Evolutionary conservation across 2,113 vertebrate genomes (phyloP), one percentile per base, ranked within the genome.

Genomic region (Cavia porcellus): DNA sequence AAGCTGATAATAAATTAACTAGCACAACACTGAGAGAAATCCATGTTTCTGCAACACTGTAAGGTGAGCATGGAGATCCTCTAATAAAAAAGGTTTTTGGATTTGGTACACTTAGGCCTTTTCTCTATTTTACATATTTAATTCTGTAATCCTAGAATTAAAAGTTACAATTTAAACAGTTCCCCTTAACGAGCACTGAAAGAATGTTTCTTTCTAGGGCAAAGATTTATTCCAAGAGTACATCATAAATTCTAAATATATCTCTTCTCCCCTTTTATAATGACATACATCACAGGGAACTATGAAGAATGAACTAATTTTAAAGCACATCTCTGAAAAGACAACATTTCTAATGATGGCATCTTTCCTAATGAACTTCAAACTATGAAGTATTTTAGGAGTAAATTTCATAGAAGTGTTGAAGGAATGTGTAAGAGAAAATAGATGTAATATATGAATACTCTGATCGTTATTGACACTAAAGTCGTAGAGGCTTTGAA

Each of bases 261-360:
- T 8, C 19, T 38, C 45, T 61, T 91, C 32, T 38, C n/a, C n/a
- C n/a, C 22, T 90, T 62, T 38, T 85, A 6, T 10, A 45, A 59
- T 90, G 47, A 72, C 7, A 80, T 55, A 64, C 50, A 7, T 9
- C 35, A 89, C 24, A 80, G 45, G 5, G 42, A 91, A 86, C 64
- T 87, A 86, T 32, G 79, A 96, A 81, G 20, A 81, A 86, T 91
- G 24, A 95, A 30, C 15, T 59, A 25, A 47, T 66, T 87, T 92
- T 84, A 87, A 87, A 50, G 7, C 30, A 82, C 6, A 74, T 35
- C 19, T 92, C 72, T 84, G 61, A 94, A 92, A 84, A 84, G 35
- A 92, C 79, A 93, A 3, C 45, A 92, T 84, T 86, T 90, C 61
- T 93, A 57, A 57, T 52, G 64, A 47, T 74, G 28, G 10, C 19